These are phyloP conservation scores for Hippocampus kuda DNA, from an alignment of 2,797 vertebrate genomes.

Conservation along the genomic window DNA sequence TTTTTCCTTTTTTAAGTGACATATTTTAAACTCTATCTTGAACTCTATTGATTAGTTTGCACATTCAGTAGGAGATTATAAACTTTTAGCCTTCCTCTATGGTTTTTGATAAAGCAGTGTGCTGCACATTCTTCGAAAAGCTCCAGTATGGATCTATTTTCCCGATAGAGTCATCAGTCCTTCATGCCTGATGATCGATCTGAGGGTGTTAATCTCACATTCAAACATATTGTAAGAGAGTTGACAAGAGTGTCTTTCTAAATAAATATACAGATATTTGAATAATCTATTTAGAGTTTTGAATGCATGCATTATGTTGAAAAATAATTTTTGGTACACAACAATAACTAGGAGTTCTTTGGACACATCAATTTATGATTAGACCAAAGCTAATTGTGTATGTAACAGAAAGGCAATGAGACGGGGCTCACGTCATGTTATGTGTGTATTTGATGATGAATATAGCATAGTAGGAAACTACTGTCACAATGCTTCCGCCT, in stretches of 20 bases:
- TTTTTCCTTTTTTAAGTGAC: conserved; percentile 46
- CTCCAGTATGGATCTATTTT: not conserved
- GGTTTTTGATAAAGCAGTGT: conserved; percentile 9
- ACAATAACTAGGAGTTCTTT: too few species aligned
- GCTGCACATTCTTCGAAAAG: not conserved
- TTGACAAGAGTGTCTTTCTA: not conserved
- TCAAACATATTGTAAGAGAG: not conserved
- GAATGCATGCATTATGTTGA: not conserved
- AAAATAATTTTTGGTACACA: not conserved
- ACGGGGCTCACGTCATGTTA: conserved; percentile 31
- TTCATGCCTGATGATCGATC: too few species aligned
- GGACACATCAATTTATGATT: conserved; percentile 37
- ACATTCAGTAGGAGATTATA: conserved; percentile 16
- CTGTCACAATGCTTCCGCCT: conserved; percentile 45
- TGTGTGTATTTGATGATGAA: conserved; percentile 55
- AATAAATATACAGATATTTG: too few species aligned
- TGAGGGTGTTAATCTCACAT: not conserved
- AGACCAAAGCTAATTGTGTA: conserved; percentile 38
- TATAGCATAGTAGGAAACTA: conserved; percentile 44
- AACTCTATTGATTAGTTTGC: conserved; percentile 42
- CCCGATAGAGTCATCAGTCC: too few species aligned
- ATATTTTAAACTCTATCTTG: conserved; percentile 48
- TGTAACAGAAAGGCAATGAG: conserved; percentile 43
- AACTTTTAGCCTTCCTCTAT: conserved; percentile 14
- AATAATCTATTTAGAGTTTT: not conserved